These are phyloP conservation scores for Microdon myrmicae DNA, from an alignment of 2,888 invertebrate genomes.

Conservation along the genomic window DNA sequence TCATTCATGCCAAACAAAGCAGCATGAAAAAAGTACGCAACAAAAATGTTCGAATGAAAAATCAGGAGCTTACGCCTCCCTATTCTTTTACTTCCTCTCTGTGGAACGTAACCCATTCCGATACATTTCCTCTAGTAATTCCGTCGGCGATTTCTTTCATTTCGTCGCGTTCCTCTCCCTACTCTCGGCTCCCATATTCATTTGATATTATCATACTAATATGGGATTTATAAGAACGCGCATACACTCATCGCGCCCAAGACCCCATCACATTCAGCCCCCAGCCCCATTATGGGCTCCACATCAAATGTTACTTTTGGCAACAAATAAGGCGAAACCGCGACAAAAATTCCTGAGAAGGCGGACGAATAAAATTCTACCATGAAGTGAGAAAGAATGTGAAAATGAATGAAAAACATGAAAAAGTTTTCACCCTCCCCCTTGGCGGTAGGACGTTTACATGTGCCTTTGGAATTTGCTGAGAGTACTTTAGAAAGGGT, in stretches of 20 bases:
- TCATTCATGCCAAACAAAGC: slow-evolving; percentile 5
- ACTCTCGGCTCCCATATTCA: slow-evolving; percentile 24
- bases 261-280: too few species aligned
- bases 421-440: slow-evolving; percentile 48
- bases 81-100: too few species aligned
- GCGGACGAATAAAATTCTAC: slow-evolving; percentile 2
- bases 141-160: slow-evolving; percentile 5
- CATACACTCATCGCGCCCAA: neutral
- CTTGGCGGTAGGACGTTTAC: slow-evolving; percentile 49
- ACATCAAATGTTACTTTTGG: slow-evolving; percentile 41
- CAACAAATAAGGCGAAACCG: slow-evolving; percentile 17
- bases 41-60: slow-evolving; percentile 30
- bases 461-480: slow-evolving; percentile 23
- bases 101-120: slow-evolving; percentile 44
- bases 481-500: neutral
- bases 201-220: slow-evolving; percentile 45
- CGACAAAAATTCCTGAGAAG: slow-evolving; percentile 8
- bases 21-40: too few species aligned
- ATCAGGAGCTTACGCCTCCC: slow-evolving; percentile 36
- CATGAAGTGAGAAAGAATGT: slow-evolving; percentile 16
- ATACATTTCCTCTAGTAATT: slow-evolving; percentile 41
- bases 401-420: slow-evolving; percentile 49
- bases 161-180: neutral
- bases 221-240: slow-evolving; percentile 13
- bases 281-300: slow-evolving; percentile 35